Conservation (phyloP, 2,113 vertebrate species). For the Alligator mississippiensis region DNA sequence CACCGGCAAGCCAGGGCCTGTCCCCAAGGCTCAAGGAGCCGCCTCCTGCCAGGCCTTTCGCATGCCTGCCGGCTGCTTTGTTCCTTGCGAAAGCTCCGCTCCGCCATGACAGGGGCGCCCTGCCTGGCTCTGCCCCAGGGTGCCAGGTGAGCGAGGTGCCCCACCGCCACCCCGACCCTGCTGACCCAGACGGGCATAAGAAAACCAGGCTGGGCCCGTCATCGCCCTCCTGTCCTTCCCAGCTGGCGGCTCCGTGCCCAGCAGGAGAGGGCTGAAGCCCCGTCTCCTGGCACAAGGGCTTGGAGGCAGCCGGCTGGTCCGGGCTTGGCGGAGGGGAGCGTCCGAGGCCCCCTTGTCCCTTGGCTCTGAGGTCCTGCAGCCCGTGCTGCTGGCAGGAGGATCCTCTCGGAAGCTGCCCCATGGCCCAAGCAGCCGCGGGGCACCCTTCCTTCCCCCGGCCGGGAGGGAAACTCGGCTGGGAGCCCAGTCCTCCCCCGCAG, state of each 20-base stretch:
- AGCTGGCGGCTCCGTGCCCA: fast-evolving
- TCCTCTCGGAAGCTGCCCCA: no score
- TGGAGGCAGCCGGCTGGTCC: background rate
- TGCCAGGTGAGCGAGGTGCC: background rate
- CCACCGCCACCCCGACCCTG: background rate
- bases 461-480: background rate
- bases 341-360: no score
- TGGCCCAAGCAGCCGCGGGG: background rate
- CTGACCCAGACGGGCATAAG: background rate
- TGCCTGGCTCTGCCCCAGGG: background rate
- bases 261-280: background rate
- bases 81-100: constrained; percentile 37
- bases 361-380: no score
- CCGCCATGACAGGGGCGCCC: background rate
- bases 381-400: no score
- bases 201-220: background rate
- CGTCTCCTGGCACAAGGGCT: background rate
- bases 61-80: constrained; percentile 71
- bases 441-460: background rate
- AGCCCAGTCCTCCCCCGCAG: background rate
- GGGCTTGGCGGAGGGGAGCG: no score
- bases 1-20: constrained; percentile 57
- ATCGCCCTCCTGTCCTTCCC: fast-evolving
- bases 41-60: constrained; percentile 54
- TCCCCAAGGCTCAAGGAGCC: constrained; percentile 46